Percentiles rank a stretch among this genome's conserved stretches.
Evolutionary conservation across 2,888 invertebrate species (phyloP).

Genomic region (Carterocephalus palaemon): DNA sequence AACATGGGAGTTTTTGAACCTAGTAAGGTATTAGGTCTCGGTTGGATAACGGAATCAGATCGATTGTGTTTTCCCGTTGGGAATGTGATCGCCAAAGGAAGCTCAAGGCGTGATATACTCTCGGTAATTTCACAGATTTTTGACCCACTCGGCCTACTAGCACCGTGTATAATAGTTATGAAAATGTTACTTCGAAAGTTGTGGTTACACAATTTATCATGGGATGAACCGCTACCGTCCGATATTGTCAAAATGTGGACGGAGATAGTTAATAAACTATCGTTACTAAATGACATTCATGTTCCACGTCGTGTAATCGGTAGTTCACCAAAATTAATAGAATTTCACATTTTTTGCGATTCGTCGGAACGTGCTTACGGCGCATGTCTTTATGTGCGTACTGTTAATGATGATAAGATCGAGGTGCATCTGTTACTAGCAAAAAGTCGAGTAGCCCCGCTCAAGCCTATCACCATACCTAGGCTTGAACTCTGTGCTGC

Average conservation of each 20-base stretch:
- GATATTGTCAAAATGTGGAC: conserved; percentile 7
- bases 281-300: conserved; percentile 1
- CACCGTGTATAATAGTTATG: conserved; percentile 21
- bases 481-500: no score
- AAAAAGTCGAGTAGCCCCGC: background rate
- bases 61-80: conserved; percentile 16
- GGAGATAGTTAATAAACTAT: background rate
- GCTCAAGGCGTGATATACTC: conserved; percentile 19
- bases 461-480: no score
- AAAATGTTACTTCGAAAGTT: conserved; percentile 24
- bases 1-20: conserved; percentile 4
- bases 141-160: conserved; percentile 24
- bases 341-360: conserved; percentile 12
- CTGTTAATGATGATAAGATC: background rate
- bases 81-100: background rate
- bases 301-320: conserved; percentile 1
- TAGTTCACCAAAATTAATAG: background rate
- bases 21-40: conserved; percentile 13
- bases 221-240: conserved; percentile 20
- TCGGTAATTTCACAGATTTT: conserved; percentile 26
- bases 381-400: background rate
- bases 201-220: conserved; percentile 21
- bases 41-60: conserved; percentile 17
- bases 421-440: background rate
- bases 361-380: background rate